Evolutionary conservation across 2,797 vertebrate species (phyloP).

Genomic region (Vultur gryphus): DNA sequence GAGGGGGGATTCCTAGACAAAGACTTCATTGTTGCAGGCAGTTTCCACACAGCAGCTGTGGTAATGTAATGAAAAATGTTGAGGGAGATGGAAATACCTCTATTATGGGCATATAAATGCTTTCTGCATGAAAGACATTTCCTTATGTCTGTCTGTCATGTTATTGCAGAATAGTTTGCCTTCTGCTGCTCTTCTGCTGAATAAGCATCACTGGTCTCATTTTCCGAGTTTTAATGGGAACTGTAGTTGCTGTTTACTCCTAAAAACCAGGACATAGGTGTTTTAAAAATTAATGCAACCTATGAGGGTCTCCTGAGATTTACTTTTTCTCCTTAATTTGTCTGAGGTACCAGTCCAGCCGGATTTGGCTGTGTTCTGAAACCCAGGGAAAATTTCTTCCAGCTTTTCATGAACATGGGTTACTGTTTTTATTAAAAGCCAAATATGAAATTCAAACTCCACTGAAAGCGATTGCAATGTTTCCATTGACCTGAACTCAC

Average conservation of each 20-base stretch:
- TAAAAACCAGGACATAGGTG: not conserved
- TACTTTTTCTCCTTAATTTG: not conserved
- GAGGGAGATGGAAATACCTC: not conserved
- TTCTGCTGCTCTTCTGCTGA: slow-evolving; percentile 17
- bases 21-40: not conserved
- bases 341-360: not conserved
- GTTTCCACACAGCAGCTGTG: not conserved
- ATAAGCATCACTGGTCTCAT: not conserved
- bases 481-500: not conserved
- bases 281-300: slow-evolving; percentile 36
- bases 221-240: not conserved
- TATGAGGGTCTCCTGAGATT: not conserved
- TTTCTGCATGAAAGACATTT: not conserved
- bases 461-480: not conserved
- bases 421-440: not conserved
- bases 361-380: not conserved
- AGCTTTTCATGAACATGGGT: not conserved
- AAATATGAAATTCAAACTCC: not conserved
- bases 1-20: not conserved
- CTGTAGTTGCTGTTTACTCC: not conserved
- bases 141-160: not conserved
- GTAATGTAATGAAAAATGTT: not conserved
- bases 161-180: not conserved
- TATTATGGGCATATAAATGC: not conserved
- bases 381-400: not conserved